Base-by-base conservation (phyloP, 2,113 vertebrate genomes). In the Dascyllus trimaculatus region DNA sequence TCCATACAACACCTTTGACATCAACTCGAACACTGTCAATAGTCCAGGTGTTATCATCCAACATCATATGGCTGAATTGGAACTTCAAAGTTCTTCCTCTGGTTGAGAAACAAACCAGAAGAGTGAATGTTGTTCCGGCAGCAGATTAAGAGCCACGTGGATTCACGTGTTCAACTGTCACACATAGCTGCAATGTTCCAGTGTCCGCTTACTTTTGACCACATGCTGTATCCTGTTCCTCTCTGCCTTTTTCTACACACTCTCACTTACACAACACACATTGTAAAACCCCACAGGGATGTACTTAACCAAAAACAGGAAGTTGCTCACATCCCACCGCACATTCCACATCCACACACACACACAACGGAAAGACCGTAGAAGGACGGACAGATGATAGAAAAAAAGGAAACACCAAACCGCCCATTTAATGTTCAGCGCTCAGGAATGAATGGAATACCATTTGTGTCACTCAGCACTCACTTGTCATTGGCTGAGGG, bases 381-480 rank as follows among this genome's bases (percentile, higher is more conserved):
- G 61, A 58, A 53, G 75, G 45, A 35, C 17, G 53, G n/a, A 59
- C 56, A 71, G 64, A 75, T n/a, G 29, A 68, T 46, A 63, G 26
- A 67, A 72, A 72, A 79, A 79, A 48, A 49, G 43, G 62, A 74
- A 87, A 77, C 54, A 54, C 45, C 61, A 87, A 78, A 85, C 65
- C 56, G 10, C 49, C 52, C 38, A 19, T 75, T 72, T 24, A 68
- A 68, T 18, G 2, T 61, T 91, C 88, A 86, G 57, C 0, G 1
- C 54, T 83, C 61, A 83, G 65, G 85, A 90, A 90, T 92, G 85
- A 92, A 81, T 84, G 87, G 66, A 88, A 89, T 85, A 78, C 46
- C 11, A 3, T 25, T 17, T 29, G 17, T 79, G 61, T 91, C 45
- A 59, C 64, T 77, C 75, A 21, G 0, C 21, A 1, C 56, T 48